These are phyloP conservation scores for Tubulanus polymorphus DNA, from an alignment of 2,888 invertebrate genomes.

Conservation along the genomic window DNA sequence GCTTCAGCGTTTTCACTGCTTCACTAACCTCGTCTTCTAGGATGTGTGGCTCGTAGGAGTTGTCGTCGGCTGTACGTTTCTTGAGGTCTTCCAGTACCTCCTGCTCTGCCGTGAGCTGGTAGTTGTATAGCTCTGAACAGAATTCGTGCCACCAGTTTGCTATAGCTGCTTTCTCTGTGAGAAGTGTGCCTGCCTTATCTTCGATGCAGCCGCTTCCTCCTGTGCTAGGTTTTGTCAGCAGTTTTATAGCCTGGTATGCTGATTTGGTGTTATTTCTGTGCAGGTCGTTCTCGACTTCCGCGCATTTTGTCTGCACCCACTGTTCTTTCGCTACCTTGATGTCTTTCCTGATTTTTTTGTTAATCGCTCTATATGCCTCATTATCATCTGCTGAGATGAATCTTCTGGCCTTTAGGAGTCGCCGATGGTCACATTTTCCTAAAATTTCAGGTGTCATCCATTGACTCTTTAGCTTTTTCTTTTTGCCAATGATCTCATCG, in stretches of 20 bases:
- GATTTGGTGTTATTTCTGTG: neutral
- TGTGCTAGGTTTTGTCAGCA: neutral
- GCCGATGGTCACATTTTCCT: neutral
- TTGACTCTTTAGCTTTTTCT: too few relatives aligned
- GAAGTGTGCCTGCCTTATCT: neutral
- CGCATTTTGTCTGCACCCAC: too few relatives aligned
- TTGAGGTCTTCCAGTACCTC: neutral
- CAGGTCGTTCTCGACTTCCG: too few relatives aligned
- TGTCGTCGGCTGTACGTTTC: conserved; percentile 6
- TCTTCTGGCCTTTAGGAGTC: neutral
- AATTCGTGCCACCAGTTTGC: conserved; percentile 15
- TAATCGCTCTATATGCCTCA: neutral
- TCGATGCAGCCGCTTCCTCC: neutral
- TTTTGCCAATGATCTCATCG: too few relatives aligned
- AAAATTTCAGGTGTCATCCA: neutral
- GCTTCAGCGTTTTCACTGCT: conserved; percentile 16
- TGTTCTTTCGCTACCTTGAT: too few relatives aligned
- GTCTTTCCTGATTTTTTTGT: neutral
- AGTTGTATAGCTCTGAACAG: conserved; percentile 14
- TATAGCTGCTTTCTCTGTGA: conserved; percentile 4
- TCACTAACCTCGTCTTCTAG: conserved; percentile 12
- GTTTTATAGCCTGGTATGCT: neutral
- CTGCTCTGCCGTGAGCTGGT: conserved; percentile 3
- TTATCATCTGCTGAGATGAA: neutral
- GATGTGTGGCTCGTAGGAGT: conserved; percentile 6